phyloP scores from a whole-genome alignment of 92 coral and sea anemone species.

The Paramuricea clavata region DNA sequence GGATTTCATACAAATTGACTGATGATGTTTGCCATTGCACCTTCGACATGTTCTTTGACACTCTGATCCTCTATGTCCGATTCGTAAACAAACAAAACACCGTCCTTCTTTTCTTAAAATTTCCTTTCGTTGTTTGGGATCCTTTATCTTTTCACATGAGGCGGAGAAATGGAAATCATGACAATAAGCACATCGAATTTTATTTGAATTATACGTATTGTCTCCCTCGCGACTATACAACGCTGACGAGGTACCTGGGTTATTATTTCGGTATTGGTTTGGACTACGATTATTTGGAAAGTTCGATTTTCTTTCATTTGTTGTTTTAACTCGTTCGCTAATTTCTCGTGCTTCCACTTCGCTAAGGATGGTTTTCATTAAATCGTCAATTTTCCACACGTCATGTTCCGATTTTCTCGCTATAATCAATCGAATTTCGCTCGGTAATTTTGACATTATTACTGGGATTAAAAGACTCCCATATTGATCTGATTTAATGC shows the following conservation, averaged over 20 bases:
- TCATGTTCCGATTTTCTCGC: background rate
- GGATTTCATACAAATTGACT: conserved; percentile 30
- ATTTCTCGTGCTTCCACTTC: conserved; percentile 39
- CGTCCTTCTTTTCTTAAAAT: conserved; percentile 3
- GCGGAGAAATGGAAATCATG: background rate
- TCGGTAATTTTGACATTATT: conserved; percentile 42
- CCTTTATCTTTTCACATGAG: background rate
- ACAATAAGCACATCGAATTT: background rate
- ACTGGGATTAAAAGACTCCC: conserved; percentile 34
- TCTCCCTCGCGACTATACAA: background rate
- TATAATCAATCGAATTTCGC: background rate
- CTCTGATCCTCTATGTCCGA: background rate
- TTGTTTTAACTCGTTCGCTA: background rate
- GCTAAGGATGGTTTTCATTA: background rate
- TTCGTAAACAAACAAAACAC: conserved; percentile 29
- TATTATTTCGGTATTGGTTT: background rate
- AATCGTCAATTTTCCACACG: conserved; percentile 13
- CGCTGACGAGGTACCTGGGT: background rate
- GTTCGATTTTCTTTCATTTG: background rate
- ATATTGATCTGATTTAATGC: conserved; percentile 9
- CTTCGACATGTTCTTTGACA: conserved; percentile 29
- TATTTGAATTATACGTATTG: background rate
- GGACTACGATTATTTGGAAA: background rate
- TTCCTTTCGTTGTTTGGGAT: background rate
- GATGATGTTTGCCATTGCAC: conserved; percentile 50